Base-by-base conservation (phyloP, 2,888 invertebrate species). In the Gonocerus acuteangulatus region DNA sequence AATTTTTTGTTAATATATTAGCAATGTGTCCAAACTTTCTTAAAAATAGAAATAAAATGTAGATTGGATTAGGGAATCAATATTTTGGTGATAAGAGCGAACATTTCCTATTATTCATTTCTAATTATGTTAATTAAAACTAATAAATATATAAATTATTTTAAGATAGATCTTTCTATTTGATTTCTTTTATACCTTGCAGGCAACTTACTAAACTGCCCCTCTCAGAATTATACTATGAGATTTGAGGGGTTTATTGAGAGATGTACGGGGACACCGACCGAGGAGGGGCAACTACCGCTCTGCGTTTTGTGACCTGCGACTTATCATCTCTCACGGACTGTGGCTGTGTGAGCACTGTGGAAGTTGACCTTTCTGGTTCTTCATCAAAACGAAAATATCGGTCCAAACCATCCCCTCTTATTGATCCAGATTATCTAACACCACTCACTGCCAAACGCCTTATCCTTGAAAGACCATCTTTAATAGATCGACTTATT, bases 401-500 rank as follows among this genome's bases (percentile, higher is more conserved):
- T 1, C 57, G 57, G 2, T 32, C 32, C 32, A 27, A 39, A 22
- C 44, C 44, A 19, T 21, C 44, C 19, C 44, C 44, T 4, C 57
- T 32, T 2, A 44, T 57, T 18, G 57, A 57, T 21, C 44, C 57
- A 2, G 57, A 57, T n/a, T 32, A 18, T 47, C 23, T 45, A 16
- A 45, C 44, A 13, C 22, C 57, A 3, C 15, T 45, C 6, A 21
- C 27, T 47, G 57, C 57, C 16, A 57, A 57, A 34, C 47, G 57
- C 16, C 47, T 57, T n/a, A 16, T 47, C 16, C 47, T 57, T 19
- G 44, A 23, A 1, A 22, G 45, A 22, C 67, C 67, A 13, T 66
- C 67, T 16, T 54, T 67, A 15, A 67, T 67, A 23, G 67, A 67
- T 44, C 60, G 61, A 32, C 56, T 67, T 19, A 67, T 68, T 27